Conservation (phyloP, 1,140 invertebrate genomes). For the Lordiphosa stackelbergi region DNA sequence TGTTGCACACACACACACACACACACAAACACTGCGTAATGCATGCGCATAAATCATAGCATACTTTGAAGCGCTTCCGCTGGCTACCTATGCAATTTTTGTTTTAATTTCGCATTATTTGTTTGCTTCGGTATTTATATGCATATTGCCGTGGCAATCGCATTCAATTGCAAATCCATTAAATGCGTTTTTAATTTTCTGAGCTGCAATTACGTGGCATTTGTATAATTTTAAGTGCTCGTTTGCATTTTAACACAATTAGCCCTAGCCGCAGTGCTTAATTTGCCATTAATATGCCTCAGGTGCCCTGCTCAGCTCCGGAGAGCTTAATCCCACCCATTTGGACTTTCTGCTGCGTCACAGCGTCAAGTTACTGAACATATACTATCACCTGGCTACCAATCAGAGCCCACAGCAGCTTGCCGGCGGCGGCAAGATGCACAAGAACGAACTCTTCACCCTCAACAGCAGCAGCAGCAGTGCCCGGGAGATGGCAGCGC, state of each 20-base stretch:
- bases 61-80: constrained; percentile 65
- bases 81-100: constrained; percentile 68
- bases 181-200: constrained; percentile 62
- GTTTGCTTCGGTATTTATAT: constrained; percentile 28
- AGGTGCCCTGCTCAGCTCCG: constrained; percentile 49
- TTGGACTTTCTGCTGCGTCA: constrained; percentile 80
- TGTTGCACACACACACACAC: constrained; percentile 30
- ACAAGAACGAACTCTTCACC: constrained; percentile 79
- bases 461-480: constrained; percentile 25
- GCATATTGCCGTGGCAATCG: constrained; percentile 18
- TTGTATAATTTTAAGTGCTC: constrained; percentile 60
- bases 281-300: constrained; percentile 63
- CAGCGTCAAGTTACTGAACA: constrained; percentile 83
- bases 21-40: constrained; percentile 28
- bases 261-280: constrained; percentile 42
- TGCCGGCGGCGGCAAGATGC: constrained; percentile 65
- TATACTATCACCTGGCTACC: constrained; percentile 85
- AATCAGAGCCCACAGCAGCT: constrained; percentile 77
- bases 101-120: constrained; percentile 64
- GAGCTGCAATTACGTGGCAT: constrained; percentile 49
- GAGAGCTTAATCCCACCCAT: constrained; percentile 29
- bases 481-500: constrained; percentile 36
- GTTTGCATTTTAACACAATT: constrained; percentile 60
- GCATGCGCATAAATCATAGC: constrained; percentile 66
- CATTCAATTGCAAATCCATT: constrained; percentile 53